phyloP scores from a whole-genome alignment of 2,113 vertebrate genomes.

The Vidua macroura region DNA sequence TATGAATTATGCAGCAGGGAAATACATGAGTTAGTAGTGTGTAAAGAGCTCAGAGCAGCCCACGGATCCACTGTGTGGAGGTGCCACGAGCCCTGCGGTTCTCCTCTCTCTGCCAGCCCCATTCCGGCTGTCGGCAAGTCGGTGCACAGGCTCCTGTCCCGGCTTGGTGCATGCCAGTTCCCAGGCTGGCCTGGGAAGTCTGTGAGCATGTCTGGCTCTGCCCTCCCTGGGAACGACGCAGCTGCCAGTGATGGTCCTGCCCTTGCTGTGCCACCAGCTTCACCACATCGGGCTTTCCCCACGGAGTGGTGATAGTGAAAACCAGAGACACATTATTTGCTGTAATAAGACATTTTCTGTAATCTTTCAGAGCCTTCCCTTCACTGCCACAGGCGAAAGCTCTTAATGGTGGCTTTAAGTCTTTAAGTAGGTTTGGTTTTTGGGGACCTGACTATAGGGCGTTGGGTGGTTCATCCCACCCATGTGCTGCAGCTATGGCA shows the following conservation, averaged over 20 bases:
- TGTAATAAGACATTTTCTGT: not conserved
- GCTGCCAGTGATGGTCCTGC: not conserved
- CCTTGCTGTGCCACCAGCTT: fast-evolving
- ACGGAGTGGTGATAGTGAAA: fast-evolving
- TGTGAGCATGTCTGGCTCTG: not conserved
- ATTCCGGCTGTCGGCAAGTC: not conserved
- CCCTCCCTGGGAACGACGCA: not conserved
- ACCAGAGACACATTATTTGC: fast-evolving
- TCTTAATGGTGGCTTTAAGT: not conserved
- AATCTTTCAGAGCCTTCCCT: not conserved
- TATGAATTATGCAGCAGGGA: slow-evolving; percentile 1
- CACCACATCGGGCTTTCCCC: not conserved
- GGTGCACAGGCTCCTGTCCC: fast-evolving
- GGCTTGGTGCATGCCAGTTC: not conserved
- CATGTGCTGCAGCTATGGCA: not conserved
- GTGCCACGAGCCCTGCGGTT: not conserved
- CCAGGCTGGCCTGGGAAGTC: not conserved
- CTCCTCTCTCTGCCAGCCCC: not conserved
- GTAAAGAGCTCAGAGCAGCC: not conserved
- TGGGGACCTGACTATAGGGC: fast-evolving
- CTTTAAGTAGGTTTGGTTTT: not conserved
- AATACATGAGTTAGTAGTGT: not conserved
- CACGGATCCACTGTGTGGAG: not conserved
- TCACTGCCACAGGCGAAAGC: not conserved
- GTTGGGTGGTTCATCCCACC: not conserved